phyloP scores from a whole-genome alignment of 2,797 vertebrate species.

The Enteromius trimaculatus region DNA sequence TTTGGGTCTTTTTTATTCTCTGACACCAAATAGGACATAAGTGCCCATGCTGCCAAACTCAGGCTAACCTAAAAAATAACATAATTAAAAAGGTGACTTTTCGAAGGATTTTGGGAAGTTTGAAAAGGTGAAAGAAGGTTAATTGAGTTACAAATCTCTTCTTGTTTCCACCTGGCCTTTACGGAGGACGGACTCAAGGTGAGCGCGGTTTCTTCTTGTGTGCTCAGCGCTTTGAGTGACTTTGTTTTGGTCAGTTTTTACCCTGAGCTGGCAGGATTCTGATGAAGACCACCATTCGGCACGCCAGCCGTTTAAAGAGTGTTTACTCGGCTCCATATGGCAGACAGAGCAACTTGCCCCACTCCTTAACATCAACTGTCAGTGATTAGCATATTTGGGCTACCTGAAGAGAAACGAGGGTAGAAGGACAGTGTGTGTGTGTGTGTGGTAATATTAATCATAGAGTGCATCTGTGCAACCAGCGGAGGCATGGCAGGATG shows the following conservation, averaged over 20 bases:
- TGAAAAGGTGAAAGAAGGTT: slow-evolving; percentile 42
- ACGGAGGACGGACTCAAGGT: slow-evolving; percentile 53
- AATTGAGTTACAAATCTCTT: slow-evolving; percentile 46
- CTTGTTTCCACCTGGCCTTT: slow-evolving; percentile 40
- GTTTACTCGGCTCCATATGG: slow-evolving; percentile 68
- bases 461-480: slow-evolving; percentile 78
- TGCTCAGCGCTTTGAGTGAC: slow-evolving; percentile 61
- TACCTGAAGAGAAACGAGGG: slow-evolving; percentile 34
- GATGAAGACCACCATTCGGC: slow-evolving; percentile 53
- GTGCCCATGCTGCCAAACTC: neutral
- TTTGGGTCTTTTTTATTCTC: neutral
- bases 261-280: slow-evolving; percentile 59
- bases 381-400: slow-evolving; percentile 66
- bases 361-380: slow-evolving; percentile 74
- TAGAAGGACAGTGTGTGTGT: slow-evolving; percentile 47
- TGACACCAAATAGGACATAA: neutral
- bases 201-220: slow-evolving; percentile 53
- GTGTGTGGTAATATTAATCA: slow-evolving; percentile 59
- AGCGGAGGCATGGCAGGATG: slow-evolving; percentile 70
- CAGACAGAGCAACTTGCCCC: slow-evolving; percentile 68
- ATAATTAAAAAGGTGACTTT: slow-evolving; percentile 11
- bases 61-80: neutral
- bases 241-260: slow-evolving; percentile 54
- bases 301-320: slow-evolving; percentile 63
- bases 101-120: slow-evolving; percentile 29